These are phyloP conservation scores for Hipposideros armiger DNA, from an alignment of 2,113 vertebrate species.

Conservation along the genomic window DNA sequence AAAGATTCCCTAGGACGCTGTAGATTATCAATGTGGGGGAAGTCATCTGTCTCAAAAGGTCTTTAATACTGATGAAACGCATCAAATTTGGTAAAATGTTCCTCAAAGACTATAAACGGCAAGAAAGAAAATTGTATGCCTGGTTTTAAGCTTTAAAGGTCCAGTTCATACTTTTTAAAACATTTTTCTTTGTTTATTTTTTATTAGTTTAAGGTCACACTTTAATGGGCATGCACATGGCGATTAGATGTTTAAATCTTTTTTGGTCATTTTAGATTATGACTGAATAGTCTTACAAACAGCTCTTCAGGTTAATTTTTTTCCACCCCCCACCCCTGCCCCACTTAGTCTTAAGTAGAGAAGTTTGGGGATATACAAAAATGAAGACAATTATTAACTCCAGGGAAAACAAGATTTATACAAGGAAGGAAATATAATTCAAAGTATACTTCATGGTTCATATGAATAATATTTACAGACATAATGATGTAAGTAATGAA, in stretches of 20 bases:
- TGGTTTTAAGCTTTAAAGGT: constrained; percentile 1
- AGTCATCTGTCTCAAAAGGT: neutral
- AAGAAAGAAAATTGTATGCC: neutral
- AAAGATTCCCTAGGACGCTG: neutral
- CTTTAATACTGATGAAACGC: neutral
- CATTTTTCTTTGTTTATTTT: too few relatives aligned
- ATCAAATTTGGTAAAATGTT: neutral
- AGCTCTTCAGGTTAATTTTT: neutral
- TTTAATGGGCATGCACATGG: neutral
- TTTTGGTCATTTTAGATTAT: constrained; percentile 25
- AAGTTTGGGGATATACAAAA: neutral
- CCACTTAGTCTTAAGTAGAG: neutral
- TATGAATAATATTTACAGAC: neutral
- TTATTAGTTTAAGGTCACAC: too few relatives aligned
- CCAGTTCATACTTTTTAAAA: neutral
- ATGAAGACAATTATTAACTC: constrained; percentile 16
- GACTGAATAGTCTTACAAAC: neutral
- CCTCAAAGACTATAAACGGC: neutral
- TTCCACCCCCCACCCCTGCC: too few relatives aligned
- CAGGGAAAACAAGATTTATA: neutral
- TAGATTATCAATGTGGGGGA: neutral
- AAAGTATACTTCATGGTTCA: neutral
- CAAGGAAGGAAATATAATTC: constrained; percentile 19
- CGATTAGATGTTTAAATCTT: constrained; percentile 16
- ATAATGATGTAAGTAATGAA: neutral